phyloP scores from a whole-genome alignment of 2,888 invertebrate species.

The Lochmaea crataegi region DNA sequence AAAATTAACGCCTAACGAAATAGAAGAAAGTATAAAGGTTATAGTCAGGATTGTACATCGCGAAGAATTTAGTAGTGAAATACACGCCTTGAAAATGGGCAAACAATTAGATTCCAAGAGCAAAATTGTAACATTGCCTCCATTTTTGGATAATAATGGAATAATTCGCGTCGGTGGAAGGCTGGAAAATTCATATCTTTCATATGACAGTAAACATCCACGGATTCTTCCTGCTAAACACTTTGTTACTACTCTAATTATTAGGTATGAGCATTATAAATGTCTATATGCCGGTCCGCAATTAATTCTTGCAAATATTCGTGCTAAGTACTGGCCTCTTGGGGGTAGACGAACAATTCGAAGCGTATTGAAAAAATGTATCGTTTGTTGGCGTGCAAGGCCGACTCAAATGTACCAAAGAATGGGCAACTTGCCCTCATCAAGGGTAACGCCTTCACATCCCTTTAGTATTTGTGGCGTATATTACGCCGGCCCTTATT shows the following conservation, averaged over 20 bases:
- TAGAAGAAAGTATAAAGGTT: too few species aligned
- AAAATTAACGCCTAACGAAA: too few species aligned
- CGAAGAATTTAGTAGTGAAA: background rate
- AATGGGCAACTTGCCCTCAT: conserved; percentile 6
- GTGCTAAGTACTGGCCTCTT: conserved; percentile 11
- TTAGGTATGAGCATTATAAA: conserved; percentile 11
- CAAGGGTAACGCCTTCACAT: background rate
- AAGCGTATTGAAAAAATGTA: background rate
- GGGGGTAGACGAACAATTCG: background rate
- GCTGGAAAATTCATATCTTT: background rate
- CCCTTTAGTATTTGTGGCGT: conserved; percentile 49
- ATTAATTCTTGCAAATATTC: background rate
- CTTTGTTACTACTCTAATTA: conserved; percentile 1
- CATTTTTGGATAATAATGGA: conserved; percentile 13
- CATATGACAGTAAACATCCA: conserved; percentile 7
- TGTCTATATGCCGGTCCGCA: conserved; percentile 11
- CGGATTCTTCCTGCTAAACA: conserved; percentile 6
- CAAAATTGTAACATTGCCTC: conserved; percentile 5
- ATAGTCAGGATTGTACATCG: too few species aligned
- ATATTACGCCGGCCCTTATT: conserved; percentile 51
- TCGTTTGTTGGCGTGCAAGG: conserved; percentile 5
- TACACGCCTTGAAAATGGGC: too few species aligned
- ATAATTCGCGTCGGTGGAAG: conserved; percentile 19
- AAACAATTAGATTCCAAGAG: background rate
- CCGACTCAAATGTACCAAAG: background rate